Percentiles rank a stretch among this genome's conserved stretches.
Evolutionary conservation across 2,888 invertebrate genomes (phyloP).

Genomic region (Sesia apiformis): DNA sequence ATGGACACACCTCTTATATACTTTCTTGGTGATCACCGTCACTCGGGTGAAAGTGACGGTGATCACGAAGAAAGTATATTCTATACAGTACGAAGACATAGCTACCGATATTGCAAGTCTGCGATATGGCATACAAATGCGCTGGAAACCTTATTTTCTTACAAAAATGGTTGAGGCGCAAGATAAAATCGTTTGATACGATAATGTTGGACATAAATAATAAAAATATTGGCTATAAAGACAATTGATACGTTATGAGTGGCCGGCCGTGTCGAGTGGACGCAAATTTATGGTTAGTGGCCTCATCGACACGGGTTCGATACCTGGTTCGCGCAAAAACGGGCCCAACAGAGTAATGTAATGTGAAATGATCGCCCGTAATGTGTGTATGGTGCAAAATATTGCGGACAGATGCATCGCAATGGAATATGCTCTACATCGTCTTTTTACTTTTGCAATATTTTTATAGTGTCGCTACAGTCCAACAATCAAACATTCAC

Average conservation of each 20-base stretch:
- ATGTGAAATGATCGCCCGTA: conserved; percentile 60
- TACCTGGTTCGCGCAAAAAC: conserved; percentile 39
- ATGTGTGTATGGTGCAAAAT: conserved; percentile 60
- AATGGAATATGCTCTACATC: conserved; percentile 24
- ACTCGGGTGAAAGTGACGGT: too few species aligned
- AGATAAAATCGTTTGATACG: conserved; percentile 38
- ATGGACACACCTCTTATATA: too few species aligned
- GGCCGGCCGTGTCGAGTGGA: conserved; percentile 29
- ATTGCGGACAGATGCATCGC: conserved; percentile 26
- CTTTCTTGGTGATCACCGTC: too few species aligned
- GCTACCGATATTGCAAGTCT: too few species aligned
- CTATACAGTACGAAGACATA: too few species aligned
- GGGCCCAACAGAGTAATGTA: conserved; percentile 44
- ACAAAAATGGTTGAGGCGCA: neutral
- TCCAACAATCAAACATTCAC: too few species aligned
- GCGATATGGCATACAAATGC: neutral
- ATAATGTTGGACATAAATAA: conserved; percentile 49
- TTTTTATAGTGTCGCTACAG: too few species aligned
- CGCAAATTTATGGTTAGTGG: conserved; percentile 52
- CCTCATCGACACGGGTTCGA: conserved; percentile 48
- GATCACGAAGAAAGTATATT: too few species aligned
- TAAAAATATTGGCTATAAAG: conserved; percentile 54
- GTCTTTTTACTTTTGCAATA: too few species aligned
- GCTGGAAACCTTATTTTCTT: neutral
- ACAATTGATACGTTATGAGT: conserved; percentile 67